phyloP scores from a whole-genome alignment of 2,888 invertebrate species.

The Tenthredo amoena region DNA sequence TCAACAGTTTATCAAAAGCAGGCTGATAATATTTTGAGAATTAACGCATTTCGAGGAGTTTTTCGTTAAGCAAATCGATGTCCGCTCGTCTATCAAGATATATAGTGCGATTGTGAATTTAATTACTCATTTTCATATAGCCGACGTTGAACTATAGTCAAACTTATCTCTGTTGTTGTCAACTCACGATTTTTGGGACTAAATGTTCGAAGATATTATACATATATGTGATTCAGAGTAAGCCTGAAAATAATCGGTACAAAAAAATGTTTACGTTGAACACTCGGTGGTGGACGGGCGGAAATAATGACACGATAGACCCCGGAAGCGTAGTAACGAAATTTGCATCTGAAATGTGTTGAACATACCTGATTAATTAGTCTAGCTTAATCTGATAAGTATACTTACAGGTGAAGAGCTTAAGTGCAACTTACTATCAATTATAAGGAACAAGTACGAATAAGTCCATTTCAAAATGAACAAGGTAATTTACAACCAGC shows the following conservation, averaged over 20 bases:
- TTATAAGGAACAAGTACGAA: slow-evolving; percentile 37
- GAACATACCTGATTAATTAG: slow-evolving; percentile 45
- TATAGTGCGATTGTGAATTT: slow-evolving; percentile 4
- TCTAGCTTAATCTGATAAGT: slow-evolving; percentile 29
- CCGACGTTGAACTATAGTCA: background rate
- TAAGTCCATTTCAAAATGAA: slow-evolving; percentile 34
- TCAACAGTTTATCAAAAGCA: slow-evolving; percentile 10
- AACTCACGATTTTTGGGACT: background rate
- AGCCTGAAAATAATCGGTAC: slow-evolving; percentile 51
- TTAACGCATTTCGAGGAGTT: slow-evolving; percentile 35
- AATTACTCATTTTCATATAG: slow-evolving; percentile 22
- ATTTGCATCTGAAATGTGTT: slow-evolving; percentile 1
- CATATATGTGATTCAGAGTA: slow-evolving; percentile 39
- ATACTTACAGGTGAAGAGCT: slow-evolving; percentile 41
- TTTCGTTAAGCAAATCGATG: background rate
- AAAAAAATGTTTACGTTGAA: slow-evolving; percentile 15
- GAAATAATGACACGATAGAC: background rate
- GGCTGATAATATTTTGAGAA: slow-evolving; percentile 18
- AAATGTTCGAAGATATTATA: slow-evolving; percentile 22
- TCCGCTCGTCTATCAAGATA: background rate
- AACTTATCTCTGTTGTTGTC: background rate
- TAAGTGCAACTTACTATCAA: slow-evolving; percentile 38
- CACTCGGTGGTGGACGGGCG: background rate
- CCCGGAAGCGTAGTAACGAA: background rate
- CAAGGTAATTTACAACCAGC: slow-evolving; percentile 40